Base-by-base conservation (phyloP, 2,888 invertebrate species). In the Drosophila infuscata region DNA sequence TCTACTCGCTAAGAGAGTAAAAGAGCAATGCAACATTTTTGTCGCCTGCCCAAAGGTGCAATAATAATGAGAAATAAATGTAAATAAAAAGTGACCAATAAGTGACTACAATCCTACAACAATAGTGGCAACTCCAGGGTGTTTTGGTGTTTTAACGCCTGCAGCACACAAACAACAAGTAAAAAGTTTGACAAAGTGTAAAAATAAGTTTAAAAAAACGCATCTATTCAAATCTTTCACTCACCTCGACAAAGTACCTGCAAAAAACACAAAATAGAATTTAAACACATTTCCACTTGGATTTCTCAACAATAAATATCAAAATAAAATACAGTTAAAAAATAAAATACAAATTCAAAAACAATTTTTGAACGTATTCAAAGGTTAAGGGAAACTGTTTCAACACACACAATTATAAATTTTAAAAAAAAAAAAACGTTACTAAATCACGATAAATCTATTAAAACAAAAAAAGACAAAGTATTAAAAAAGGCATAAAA, bases 241-340 rank as follows among this genome's bases (percentile, higher is more conserved):
- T 89, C 81, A 83, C 81, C 90, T 87, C 86, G 83, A 80, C 82
- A 83, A 84, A 83, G 88, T 91, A 91, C 89, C 91, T 91, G 89
- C 80, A 78, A 81, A 60, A 46, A 67, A 58, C 67, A 70, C 70
- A 41, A 36, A 32, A 58, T 20, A 53, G n/a, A 67, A 38, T 51
- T 36, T 46, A 38, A 59, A 46, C 63, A 68, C 48, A 29, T 33
- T 52, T 51, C 41, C 52, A 46, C 33, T 65, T 38, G 25, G 25
- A 49, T 54, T 63, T 33, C 9, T 49, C 15, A 32, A 32, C 9
- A 15, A 41, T n/a, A 57, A 54, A 57, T 67, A 57, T 17, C 6
- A 25, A 49, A 74, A 33, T 32, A 32, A 53, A 36, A 62, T 29
- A 20, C 15, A 9, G 9, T 32, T 15, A 12, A 17, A 29, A 57